phyloP scores from a whole-genome alignment of 1,140 invertebrate species.

The Lucilia cuprina region DNA sequence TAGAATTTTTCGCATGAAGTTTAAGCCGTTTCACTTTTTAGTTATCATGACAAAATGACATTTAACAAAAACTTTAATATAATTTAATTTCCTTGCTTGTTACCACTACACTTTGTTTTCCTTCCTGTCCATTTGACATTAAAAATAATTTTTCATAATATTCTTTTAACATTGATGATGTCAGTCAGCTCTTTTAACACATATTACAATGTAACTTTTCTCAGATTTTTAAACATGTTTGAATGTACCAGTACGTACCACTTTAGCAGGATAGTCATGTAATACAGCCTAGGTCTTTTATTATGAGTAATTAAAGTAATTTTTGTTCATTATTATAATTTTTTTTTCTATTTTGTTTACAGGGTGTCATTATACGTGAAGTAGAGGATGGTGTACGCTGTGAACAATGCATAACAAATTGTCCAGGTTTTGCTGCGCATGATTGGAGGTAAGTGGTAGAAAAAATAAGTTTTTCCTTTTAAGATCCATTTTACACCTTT shows the following conservation, averaged over 20 bases:
- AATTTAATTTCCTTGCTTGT: neutral
- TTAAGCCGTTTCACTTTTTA: too few species aligned
- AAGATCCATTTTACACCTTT: too few species aligned
- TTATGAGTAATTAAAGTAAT: neutral
- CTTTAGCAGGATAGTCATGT: too few species aligned
- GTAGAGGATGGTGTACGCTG: constrained; percentile 85
- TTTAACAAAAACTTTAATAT: neutral
- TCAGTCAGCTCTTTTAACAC: too few species aligned
- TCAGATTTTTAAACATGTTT: too few species aligned
- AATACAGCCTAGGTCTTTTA: too few species aligned
- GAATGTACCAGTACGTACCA: too few species aligned
- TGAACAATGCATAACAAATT: constrained; percentile 79
- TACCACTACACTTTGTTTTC: neutral
- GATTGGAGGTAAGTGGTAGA: constrained; percentile 77
- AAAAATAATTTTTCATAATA: neutral
- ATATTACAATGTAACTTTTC: too few species aligned
- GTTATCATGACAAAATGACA: neutral
- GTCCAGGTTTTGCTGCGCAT: constrained; percentile 80
- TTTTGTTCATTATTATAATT: neutral
- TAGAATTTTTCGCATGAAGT: too few species aligned
- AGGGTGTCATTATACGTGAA: constrained; percentile 83
- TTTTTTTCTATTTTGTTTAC: constrained; percentile 52
- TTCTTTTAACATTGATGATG: too few species aligned
- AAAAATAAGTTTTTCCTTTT: too few species aligned
- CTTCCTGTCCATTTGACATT: too few species aligned